Base-by-base conservation (phyloP, 2,113 vertebrate genomes). In the Silurus glanis region DNA sequence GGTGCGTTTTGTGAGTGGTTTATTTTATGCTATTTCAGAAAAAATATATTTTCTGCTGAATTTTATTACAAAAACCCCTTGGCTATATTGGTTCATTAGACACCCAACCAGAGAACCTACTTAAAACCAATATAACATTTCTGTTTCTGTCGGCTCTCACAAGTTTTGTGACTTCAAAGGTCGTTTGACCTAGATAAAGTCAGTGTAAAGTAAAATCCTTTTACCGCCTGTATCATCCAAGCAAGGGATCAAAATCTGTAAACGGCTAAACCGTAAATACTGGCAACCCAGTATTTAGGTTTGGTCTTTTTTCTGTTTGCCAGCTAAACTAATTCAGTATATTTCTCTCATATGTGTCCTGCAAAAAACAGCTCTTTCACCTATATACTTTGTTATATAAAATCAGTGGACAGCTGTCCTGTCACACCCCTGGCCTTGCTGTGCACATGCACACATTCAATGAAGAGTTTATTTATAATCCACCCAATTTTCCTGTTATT, bases 331-430 rank as follows among this genome's bases (percentile, higher is more conserved):
- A 25, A 80, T 45, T 67, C 13, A 17, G 9, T 47, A 19, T 28
- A 16, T 47, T 47, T 23, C 45, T 53, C 37, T 79, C 6, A 28
- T 49, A 9, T 21, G 10, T 49, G 69, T 12, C 37, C 21, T 79
- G 61, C 59, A 47, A 71, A 71, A 55, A 61, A 58, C 49, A 78
- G 5, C 17, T 2, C 3, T 82, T 58, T 74, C 37, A 8, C 74
- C 67, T 76, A 49, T 49, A 78, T 17, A 1, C 4, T 6, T 5
- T 21, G 55, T 67, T 28, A 61, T 62, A 10, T 55, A 37, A 80
- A 47, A 66, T 9, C 66, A 96, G 95, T 3, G 95, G 96, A 90
- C 85, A 47, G 8, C 14, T 6, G 61, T 47, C 85, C 49, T 9
- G 67, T 49, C 19, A 85, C 71, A 16, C 28, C 72, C 53, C 28